These are phyloP conservation scores for Amia ocellicauda DNA, from an alignment of 2,113 vertebrate genomes.

Conservation along the genomic window DNA sequence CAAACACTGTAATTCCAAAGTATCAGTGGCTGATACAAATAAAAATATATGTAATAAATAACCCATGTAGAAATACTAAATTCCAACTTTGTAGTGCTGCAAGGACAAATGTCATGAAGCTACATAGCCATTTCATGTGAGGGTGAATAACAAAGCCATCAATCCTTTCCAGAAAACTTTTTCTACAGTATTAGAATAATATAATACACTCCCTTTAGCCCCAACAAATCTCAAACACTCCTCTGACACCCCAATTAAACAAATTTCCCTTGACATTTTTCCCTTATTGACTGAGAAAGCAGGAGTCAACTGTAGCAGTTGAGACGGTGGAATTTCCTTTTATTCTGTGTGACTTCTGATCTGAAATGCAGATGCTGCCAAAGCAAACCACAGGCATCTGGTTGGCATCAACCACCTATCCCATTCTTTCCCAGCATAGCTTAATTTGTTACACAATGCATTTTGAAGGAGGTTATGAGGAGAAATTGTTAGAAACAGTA, in stretches of 20 bases:
- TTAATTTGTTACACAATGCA: neutral
- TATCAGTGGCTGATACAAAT: no score
- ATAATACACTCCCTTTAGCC: neutral
- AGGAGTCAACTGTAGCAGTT: neutral
- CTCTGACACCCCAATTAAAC: neutral
- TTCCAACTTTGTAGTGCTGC: no score
- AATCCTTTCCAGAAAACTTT: no score
- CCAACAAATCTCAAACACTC: neutral
- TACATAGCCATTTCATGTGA: no score
- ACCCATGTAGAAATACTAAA: no score
- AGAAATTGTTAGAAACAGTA: neutral
- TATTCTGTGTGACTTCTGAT: constrained; percentile 7
- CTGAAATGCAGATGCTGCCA: constrained; percentile 7
- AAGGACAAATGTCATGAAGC: no score
- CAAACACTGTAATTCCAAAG: no score
- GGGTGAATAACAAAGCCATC: no score
- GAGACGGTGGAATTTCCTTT: constrained; percentile 9
- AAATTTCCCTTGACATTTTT: neutral
- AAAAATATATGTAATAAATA: no score
- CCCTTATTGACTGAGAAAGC: neutral
- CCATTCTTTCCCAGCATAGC: neutral
- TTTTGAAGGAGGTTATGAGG: neutral
- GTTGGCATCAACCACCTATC: no score
- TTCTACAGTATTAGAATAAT: neutral
- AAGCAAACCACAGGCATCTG: neutral